Evolutionary conservation across 2,797 vertebrate species (phyloP), one percentile per base, ranked within the genome.

Genomic region (Vultur gryphus): DNA sequence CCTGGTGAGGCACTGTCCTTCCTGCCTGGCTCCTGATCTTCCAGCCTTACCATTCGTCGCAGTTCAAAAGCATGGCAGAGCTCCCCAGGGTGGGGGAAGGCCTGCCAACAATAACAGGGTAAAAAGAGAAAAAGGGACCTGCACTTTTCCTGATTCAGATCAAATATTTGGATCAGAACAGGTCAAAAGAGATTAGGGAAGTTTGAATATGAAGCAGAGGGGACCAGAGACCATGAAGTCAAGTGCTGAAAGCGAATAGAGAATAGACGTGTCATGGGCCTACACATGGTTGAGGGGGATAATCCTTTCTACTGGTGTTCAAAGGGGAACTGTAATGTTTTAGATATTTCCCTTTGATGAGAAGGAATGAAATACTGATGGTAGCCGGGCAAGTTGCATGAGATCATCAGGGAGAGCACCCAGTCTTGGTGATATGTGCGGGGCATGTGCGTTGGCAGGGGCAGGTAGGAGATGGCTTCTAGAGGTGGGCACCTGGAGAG

Each of bases 391-490:
- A 89, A 84, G 86, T 44, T 66, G 55, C 35, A 24, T 72, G 67
- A 86, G 72, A 55, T 55, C 24, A 23, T 57, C 37, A 48, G 35
- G 80, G 62, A 61, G 51, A 57, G 58, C 55, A 23, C 33, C 25
- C 33, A 21, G 52, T 31, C 70, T 72, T 3, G 4, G 59, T 18
- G 35, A 55, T 12, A 28, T 0, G 17, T 55, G 43, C 0, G 0
- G 28, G 28, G 48, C 57, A 69, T 0, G 1, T 51, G 57, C 20
- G 19, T 70, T 48, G 67, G 31, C 39, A 49, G 59, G 14, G n/a
- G 39, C 24, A 43, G 65, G 65, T 21, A 69, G 61, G 46, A 92
- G 61, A 33, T 10, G 35, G 57, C 43, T 73, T 82, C 66, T 44
- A 48, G 84, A 82, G n/a, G 24, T 29, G 51, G 35, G 21, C 55